Percentiles rank a stretch among this genome's conserved stretches.
Evolutionary conservation across 2,888 invertebrate genomes (phyloP).

Genomic region (Dolichomitus sp.): DNA sequence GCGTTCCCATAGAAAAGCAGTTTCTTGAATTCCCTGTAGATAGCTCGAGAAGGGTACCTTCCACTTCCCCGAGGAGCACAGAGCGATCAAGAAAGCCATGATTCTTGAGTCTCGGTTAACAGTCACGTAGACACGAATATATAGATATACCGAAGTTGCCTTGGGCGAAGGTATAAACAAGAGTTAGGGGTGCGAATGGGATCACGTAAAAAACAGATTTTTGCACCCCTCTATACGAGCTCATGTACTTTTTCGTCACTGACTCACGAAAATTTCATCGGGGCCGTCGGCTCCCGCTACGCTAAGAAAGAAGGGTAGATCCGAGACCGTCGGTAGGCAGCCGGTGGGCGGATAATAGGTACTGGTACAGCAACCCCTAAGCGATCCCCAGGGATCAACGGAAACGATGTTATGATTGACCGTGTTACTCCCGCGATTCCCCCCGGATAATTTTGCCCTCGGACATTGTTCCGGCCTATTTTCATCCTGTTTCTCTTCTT

Average conservation of each 20-base stretch:
- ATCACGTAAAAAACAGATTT: constrained; percentile 85
- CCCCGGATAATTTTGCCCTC: constrained; percentile 80
- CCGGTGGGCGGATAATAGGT: constrained; percentile 61
- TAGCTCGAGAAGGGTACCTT: constrained; percentile 35
- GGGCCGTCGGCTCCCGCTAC: constrained; percentile 73
- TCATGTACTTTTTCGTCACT: constrained; percentile 61
- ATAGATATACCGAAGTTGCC: constrained; percentile 58
- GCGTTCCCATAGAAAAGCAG: constrained; percentile 40
- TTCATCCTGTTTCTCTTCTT: neutral
- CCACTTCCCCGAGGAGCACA: constrained; percentile 3
- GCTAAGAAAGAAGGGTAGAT: constrained; percentile 67
- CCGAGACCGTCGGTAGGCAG: constrained; percentile 40
- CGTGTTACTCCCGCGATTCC: constrained; percentile 82
- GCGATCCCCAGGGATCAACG: constrained; percentile 82
- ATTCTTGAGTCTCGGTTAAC: constrained; percentile 60
- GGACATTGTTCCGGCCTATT: constrained; percentile 62
- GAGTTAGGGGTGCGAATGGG: constrained; percentile 81
- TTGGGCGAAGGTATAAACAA: constrained; percentile 76
- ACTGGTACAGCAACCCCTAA: constrained; percentile 74
- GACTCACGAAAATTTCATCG: constrained; percentile 71
- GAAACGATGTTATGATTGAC: constrained; percentile 86
- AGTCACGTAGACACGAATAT: constrained; percentile 55
- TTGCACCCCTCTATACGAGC: constrained; percentile 74
- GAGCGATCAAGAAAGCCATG: constrained; percentile 60
- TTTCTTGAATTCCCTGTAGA: constrained; percentile 49